phyloP scores from a whole-genome alignment of 1,140 invertebrate species.

The Drosophila pseudoananassae region DNA sequence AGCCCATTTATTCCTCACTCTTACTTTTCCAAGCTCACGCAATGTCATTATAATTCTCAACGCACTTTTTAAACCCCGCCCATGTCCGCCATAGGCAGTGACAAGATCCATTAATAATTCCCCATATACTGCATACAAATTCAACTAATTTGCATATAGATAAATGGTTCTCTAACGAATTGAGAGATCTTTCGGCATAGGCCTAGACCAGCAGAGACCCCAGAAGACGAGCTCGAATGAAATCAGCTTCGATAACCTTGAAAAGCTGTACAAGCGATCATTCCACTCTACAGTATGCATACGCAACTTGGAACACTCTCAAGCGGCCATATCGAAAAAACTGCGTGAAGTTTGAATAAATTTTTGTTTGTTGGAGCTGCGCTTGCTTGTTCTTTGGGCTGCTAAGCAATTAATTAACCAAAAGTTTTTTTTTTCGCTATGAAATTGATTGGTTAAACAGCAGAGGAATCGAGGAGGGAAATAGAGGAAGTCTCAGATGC shows the following conservation, averaged over 20 bases:
- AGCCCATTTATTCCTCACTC: not conserved
- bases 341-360: constrained; percentile 61
- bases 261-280: constrained; percentile 78
- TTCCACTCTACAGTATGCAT: constrained; percentile 77
- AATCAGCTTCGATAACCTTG: constrained; percentile 64
- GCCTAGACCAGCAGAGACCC: constrained; percentile 21
- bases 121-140: constrained; percentile 38
- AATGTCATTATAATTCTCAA: constrained; percentile 2
- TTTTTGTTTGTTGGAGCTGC: constrained; percentile 48
- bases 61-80: not conserved
- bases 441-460: constrained; percentile 64
- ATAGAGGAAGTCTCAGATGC: constrained; percentile 18
- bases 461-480: not conserved
- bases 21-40: constrained; percentile 7
- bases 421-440: constrained; percentile 44
- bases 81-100: constrained; percentile 5
- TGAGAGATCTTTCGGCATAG: constrained; percentile 10
- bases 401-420: constrained; percentile 72
- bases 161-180: constrained; percentile 22
- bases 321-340: constrained; percentile 18
- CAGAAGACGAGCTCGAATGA: constrained; percentile 26
- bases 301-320: constrained; percentile 31
- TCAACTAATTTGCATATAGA: constrained; percentile 31
- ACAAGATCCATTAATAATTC: constrained; percentile 25
- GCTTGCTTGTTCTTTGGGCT: constrained; percentile 52